Conservation (phyloP, 2,888 invertebrate genomes). For the Chymomyza procnemis region DNA sequence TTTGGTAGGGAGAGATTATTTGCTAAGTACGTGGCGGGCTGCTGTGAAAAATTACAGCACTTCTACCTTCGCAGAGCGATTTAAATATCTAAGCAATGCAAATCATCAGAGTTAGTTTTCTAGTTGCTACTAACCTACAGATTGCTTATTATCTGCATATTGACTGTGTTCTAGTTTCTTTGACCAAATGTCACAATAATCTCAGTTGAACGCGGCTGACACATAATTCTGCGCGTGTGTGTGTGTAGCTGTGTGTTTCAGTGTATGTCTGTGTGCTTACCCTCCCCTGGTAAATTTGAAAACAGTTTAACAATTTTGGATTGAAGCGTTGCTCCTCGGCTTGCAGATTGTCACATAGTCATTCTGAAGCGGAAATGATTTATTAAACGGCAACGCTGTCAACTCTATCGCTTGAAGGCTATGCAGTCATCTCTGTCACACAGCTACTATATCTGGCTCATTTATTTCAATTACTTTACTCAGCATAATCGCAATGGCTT, state of each 20-base stretch:
- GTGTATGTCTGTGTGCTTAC: background rate
- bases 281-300: background rate
- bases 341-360: slow-evolving; percentile 30
- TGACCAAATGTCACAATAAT: slow-evolving; percentile 53
- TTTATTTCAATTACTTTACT: slow-evolving; percentile 68
- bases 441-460: slow-evolving; percentile 37
- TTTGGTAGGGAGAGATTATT: background rate
- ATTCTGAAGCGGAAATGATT: slow-evolving; percentile 62
- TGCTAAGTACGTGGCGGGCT: too few relatives aligned
- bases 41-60: too few relatives aligned
- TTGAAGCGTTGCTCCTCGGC: background rate
- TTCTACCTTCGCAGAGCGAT: too few relatives aligned
- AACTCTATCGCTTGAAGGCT: background rate
- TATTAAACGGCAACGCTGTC: slow-evolving; percentile 53
- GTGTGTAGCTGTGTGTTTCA: background rate
- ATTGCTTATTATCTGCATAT: too few relatives aligned
- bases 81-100: too few relatives aligned
- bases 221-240: too few relatives aligned
- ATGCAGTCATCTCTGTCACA: background rate
- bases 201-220: slow-evolving; percentile 33
- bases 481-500: background rate
- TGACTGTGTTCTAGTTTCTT: slow-evolving; percentile 19
- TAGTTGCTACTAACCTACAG: too few relatives aligned
- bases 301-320: background rate
- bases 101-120: too few relatives aligned